These are phyloP conservation scores for Cylindroiulus punctatus DNA, from an alignment of 2,888 invertebrate genomes.

Conservation along the genomic window DNA sequence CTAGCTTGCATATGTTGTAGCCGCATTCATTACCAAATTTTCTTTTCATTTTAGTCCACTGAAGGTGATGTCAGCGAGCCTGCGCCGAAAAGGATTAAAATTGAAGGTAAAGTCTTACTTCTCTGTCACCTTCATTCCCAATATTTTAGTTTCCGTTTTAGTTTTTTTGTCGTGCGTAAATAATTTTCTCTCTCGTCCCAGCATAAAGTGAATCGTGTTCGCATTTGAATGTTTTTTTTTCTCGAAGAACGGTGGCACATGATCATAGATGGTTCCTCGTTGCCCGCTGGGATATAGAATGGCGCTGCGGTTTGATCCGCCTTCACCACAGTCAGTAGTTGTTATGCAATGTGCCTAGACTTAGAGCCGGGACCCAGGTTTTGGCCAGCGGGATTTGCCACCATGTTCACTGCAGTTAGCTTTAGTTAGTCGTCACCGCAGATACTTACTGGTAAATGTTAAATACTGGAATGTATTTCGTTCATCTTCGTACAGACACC, in stretches of 20 bases:
- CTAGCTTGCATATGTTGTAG: too few relatives aligned
- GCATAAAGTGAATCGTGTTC: constrained; percentile 16
- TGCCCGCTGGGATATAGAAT: background rate
- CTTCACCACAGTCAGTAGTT: constrained; percentile 33
- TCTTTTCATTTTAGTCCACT: background rate
- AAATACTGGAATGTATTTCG: too few relatives aligned
- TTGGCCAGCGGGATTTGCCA: background rate
- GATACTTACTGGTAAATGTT: too few relatives aligned
- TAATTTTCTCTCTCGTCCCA: constrained; percentile 13
- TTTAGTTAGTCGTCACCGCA: too few relatives aligned
- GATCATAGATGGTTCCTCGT: constrained; percentile 25
- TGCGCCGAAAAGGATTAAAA: background rate
- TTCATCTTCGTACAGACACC: too few relatives aligned
- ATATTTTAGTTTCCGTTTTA: background rate
- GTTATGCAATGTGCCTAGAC: background rate
- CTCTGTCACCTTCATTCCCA: background rate
- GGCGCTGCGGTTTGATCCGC: constrained; percentile 21
- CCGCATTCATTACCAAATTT: too few relatives aligned
- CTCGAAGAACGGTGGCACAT: constrained; percentile 16
- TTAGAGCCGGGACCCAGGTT: background rate
- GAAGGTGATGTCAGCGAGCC: constrained; percentile 32
- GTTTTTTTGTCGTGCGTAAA: constrained; percentile 26
- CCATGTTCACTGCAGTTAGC: background rate
- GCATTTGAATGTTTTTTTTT: constrained; percentile 16
- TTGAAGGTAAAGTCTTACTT: constrained; percentile 19